Evolutionary conservation across 2,797 vertebrate species (phyloP).

Genomic region (Acipenser transmontanus): DNA sequence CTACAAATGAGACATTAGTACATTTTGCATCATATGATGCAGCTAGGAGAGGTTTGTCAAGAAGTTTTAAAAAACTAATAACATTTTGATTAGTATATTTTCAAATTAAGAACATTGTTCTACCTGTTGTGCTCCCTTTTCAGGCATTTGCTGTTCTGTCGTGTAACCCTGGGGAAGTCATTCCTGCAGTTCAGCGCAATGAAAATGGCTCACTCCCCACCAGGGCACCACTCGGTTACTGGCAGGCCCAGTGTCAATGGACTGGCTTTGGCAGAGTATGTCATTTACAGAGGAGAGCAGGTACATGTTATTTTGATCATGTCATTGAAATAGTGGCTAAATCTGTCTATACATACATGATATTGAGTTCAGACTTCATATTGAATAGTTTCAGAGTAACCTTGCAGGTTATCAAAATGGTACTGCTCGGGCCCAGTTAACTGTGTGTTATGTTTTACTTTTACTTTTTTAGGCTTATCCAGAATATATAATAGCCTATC

Average conservation of each 20-base stretch:
- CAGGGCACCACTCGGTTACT: constrained; percentile 82
- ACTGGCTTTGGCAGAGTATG: constrained; percentile 79
- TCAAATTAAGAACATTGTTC: constrained; percentile 4
- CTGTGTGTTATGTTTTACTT: constrained; percentile 25
- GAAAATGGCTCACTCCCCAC: constrained; percentile 92
- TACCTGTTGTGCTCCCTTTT: constrained; percentile 18
- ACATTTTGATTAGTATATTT: neutral
- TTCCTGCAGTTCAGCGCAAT: constrained; percentile 88
- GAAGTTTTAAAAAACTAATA: no score
- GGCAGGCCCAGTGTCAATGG: constrained; percentile 82
- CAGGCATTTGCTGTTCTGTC: constrained; percentile 83
- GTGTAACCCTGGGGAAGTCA: constrained; percentile 81
- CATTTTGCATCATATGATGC: no score
- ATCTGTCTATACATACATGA: neutral
- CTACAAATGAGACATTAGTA: no score
- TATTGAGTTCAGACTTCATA: no score
- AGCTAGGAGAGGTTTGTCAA: no score
- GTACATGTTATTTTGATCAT: constrained; percentile 37
- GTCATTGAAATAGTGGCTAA: neutral
- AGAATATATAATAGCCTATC: constrained; percentile 82
- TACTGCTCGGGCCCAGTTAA: neutral
- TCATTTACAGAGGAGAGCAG: constrained; percentile 88
- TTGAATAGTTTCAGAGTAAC: neutral
- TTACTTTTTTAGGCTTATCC: constrained; percentile 69
- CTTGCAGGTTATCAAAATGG: neutral